Evolutionary conservation across 1,140 invertebrate genomes (phyloP), one percentile per base, ranked within the genome.

Genomic region (Hycleus cichorii): DNA sequence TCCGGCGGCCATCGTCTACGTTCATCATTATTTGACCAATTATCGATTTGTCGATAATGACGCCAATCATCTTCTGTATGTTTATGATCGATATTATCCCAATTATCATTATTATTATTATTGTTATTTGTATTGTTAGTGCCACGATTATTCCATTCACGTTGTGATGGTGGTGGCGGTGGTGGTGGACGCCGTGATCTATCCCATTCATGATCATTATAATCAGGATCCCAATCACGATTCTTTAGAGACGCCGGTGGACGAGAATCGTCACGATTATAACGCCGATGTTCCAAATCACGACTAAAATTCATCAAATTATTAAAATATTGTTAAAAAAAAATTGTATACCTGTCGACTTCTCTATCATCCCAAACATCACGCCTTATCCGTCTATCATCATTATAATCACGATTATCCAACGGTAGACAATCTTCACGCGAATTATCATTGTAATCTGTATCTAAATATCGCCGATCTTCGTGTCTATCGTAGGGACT

Each of bases 1-100:
- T 70, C 69, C 25, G 62, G 56, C 10, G 61, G 47, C 54, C 67
- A 68, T 64, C 71, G 67, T 59, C 71, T 62, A 42, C 70, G 57
- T n/a, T 70, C 57, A 11, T 72, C 69, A 6, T 69, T 66, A 32
- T 43, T 57, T 3, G 57, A 43, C 72, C 72, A 73, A 62, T 56
- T 65, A 47, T 72, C 72, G 60, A 71, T 60, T 6, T 64, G 62
- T n/a, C 67, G 48, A 59, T 72, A 73, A 58, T 69, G 64, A 9
- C 70, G 51, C 72, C 72, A 74, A 47, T 73, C 70, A 26, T 74
- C 71, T 58, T 73, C 71, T 5, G 40, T 39, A 47, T 64, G 62
- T 46, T 64, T 59, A 45, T 64, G 62, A 1, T 69, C 67, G 24
- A 60, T 39, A 45, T 50, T 57, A 7, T 65, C 62, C 47, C 64